These are phyloP conservation scores for Leptinotarsa rubiginosa DNA, from an alignment of 2,888 invertebrate genomes.

Conservation along the genomic window DNA sequence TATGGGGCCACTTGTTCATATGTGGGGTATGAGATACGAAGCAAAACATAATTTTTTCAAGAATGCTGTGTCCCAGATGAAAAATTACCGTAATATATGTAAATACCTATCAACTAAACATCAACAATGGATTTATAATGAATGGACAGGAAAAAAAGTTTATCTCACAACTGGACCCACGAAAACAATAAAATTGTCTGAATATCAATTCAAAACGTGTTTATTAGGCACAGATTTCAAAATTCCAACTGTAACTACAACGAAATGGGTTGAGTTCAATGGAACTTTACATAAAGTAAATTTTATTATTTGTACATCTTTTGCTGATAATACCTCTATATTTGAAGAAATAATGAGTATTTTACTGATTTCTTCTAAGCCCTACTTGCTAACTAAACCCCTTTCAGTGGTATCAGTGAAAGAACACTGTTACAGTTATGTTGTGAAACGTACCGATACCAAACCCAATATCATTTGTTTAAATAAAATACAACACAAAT, in stretches of 20 bases:
- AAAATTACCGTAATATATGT: constrained; percentile 18
- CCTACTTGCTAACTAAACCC: constrained; percentile 5
- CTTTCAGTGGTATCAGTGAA: too few species aligned
- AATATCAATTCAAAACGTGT: neutral
- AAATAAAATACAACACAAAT: neutral
- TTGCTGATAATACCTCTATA: neutral
- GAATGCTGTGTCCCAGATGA: neutral
- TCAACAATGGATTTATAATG: constrained; percentile 4
- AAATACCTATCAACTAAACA: constrained; percentile 2
- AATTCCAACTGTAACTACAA: neutral
- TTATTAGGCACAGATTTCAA: neutral
- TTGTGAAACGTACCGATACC: neutral
- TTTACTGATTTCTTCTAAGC: neutral
- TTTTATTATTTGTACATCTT: neutral
- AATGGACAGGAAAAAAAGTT: constrained; percentile 1
- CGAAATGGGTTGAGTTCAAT: constrained; percentile 14
- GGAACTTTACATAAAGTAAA: neutral
- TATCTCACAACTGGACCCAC: constrained; percentile 1
- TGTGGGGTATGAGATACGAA: constrained; percentile 11
- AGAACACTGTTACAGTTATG: constrained; percentile 2
- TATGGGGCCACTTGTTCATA: neutral
- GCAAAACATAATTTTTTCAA: constrained; percentile 16
- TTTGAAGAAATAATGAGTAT: constrained; percentile 11
- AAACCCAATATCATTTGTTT: neutral
- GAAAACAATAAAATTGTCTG: neutral